Evolutionary conservation across 2,888 invertebrate genomes (phyloP).

Genomic region (Carcina quercana): DNA sequence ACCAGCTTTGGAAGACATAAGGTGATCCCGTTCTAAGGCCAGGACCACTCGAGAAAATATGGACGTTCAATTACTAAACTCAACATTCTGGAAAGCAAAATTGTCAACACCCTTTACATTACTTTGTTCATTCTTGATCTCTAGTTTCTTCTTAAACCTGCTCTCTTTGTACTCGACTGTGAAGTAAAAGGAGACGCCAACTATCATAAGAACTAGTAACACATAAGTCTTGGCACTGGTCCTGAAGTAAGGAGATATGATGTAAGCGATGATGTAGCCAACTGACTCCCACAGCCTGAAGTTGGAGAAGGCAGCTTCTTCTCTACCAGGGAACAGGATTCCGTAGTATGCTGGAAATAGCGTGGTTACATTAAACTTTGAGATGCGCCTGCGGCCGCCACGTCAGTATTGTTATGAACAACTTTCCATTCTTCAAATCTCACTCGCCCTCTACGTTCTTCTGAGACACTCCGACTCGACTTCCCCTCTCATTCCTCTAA

Average conservation of each 20-base stretch:
- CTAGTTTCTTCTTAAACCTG: constrained; percentile 25
- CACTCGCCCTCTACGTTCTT: no score
- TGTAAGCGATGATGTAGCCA: constrained; percentile 78
- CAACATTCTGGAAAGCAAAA: constrained; percentile 43
- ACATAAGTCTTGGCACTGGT: constrained; percentile 71
- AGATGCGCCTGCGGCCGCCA: constrained; percentile 75
- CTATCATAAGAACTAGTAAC: constrained; percentile 52
- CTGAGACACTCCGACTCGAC: no score
- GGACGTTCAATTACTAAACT: no score
- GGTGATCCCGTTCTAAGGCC: no score
- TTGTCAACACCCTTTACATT: constrained; percentile 46
- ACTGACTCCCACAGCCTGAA: constrained; percentile 81
- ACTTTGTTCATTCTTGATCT: constrained; percentile 26
- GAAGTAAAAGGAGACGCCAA: constrained; percentile 72
- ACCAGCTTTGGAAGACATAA: no score
- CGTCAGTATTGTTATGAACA: constrained; percentile 66
- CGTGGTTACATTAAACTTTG: no score
- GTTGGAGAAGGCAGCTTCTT: constrained; percentile 81
- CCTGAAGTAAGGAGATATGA: constrained; percentile 68
- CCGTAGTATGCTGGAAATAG: constrained; percentile 76
- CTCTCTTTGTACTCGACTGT: constrained; percentile 46
- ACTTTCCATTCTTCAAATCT: no score
- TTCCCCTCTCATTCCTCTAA: no score
- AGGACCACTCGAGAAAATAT: no score
- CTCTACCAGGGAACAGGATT: constrained; percentile 74